Percentiles rank a stretch among this genome's conserved stretches.
phyloP scores from a whole-genome alignment of 2,113 vertebrate species.

The Microcebus jonahi region DNA sequence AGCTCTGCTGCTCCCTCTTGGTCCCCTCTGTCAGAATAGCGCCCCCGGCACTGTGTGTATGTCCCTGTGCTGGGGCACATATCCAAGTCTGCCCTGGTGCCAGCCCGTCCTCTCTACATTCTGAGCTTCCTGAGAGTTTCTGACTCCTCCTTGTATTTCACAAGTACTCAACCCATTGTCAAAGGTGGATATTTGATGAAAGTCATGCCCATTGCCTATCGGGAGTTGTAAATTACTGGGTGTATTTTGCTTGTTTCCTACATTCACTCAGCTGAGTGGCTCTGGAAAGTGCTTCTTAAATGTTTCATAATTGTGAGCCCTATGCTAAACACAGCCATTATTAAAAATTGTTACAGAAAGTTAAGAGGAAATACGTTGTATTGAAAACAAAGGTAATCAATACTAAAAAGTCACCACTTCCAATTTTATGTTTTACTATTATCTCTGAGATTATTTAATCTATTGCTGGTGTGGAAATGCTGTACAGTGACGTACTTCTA shows the following conservation, averaged over 20 bases:
- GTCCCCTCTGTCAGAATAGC: background rate
- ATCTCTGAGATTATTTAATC: background rate
- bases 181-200: background rate
- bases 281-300: background rate
- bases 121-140: background rate
- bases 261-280: background rate
- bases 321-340: background rate
- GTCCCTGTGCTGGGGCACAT: fast-evolving
- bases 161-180: background rate
- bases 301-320: background rate
- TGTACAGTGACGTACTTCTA: too few relatives aligned
- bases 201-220: background rate
- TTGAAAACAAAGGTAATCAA: background rate
- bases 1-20: background rate
- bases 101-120: background rate
- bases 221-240: background rate
- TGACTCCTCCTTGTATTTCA: background rate
- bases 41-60: fast-evolving
- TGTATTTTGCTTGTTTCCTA: background rate
- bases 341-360: background rate
- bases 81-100: background rate
- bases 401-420: background rate
- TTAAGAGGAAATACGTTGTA: background rate
- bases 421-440: background rate
- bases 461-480: background rate